phyloP scores from a whole-genome alignment of 1,140 invertebrate genomes.

The Coboldia fuscipes region DNA sequence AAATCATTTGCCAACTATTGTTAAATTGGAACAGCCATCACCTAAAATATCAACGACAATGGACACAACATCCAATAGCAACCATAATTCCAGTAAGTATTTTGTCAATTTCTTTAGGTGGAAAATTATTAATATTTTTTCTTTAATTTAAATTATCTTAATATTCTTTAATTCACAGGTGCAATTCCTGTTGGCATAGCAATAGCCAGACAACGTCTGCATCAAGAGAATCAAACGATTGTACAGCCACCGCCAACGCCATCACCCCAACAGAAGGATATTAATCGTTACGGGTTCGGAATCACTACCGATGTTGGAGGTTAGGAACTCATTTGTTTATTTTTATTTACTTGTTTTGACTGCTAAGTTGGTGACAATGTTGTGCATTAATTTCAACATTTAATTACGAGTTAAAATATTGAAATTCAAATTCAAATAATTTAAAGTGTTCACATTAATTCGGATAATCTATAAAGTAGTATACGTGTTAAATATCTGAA shows the following conservation, averaged over 20 bases:
- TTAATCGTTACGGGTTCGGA: slow-evolving; percentile 24
- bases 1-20: slow-evolving; percentile 15
- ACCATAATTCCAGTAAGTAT: slow-evolving; percentile 5
- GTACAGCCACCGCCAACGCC: slow-evolving; percentile 18
- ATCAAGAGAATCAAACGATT: slow-evolving; percentile 30
- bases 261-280: slow-evolving; percentile 15
- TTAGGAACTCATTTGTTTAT: too few relatives aligned
- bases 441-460: too few relatives aligned
- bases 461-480: too few relatives aligned
- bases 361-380: too few relatives aligned
- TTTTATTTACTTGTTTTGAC: too few relatives aligned
- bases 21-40: slow-evolving; percentile 26
- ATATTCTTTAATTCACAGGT: slow-evolving; percentile 3
- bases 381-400: too few relatives aligned
- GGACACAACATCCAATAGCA: slow-evolving; percentile 8
- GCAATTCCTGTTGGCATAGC: slow-evolving; percentile 72
- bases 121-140: slow-evolving; percentile 2
- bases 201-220: slow-evolving; percentile 55
- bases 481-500: neutral
- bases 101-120: slow-evolving; percentile 1
- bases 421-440: too few relatives aligned
- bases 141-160: slow-evolving; percentile 1
- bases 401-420: too few relatives aligned
- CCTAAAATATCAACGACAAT: slow-evolving; percentile 13
- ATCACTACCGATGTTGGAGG: slow-evolving; percentile 28